Evolutionary conservation across 2,888 invertebrate genomes (phyloP).

Genomic region (Schizotus pectinicornis): DNA sequence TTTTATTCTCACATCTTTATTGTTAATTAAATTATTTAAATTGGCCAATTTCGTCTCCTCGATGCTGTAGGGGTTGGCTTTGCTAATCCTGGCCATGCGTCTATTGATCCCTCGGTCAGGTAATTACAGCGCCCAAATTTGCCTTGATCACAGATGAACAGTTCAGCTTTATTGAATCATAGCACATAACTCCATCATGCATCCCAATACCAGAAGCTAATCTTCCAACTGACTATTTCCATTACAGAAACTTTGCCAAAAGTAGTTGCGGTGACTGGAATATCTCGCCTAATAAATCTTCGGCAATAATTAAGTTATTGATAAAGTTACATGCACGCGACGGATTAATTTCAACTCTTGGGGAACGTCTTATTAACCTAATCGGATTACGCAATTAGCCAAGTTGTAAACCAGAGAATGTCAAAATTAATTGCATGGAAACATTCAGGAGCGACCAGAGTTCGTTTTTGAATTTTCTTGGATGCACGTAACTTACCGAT

Average conservation of each 20-base stretch:
- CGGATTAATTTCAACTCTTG: slow-evolving; percentile 28
- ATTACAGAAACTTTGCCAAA: slow-evolving; percentile 20
- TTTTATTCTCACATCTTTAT: too few relatives aligned
- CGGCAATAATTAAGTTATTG: slow-evolving; percentile 25
- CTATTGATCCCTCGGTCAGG: too few relatives aligned
- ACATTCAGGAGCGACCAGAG: slow-evolving; percentile 4
- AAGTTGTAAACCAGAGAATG: slow-evolving; percentile 26
- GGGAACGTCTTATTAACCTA: slow-evolving; percentile 29
- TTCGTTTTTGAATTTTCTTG: slow-evolving; percentile 1
- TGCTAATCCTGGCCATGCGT: too few relatives aligned
- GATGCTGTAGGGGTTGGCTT: too few relatives aligned
- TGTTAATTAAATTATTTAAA: too few relatives aligned
- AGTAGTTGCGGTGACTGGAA: slow-evolving; percentile 24
- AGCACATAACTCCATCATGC: too few relatives aligned
- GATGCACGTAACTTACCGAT: too few relatives aligned
- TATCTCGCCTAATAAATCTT: slow-evolving; percentile 24
- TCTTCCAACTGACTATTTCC: slow-evolving; percentile 25
- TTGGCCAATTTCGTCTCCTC: too few relatives aligned
- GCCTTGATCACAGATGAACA: too few relatives aligned
- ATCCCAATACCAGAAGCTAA: slow-evolving; percentile 6
- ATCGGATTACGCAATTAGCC: slow-evolving; percentile 28
- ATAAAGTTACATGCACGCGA: slow-evolving; percentile 27
- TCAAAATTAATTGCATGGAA: slow-evolving; percentile 20
- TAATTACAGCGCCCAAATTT: too few relatives aligned
- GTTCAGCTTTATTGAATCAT: too few relatives aligned